Percentiles rank a stretch among this genome's conserved stretches.
Conservation (phyloP, 1,140 invertebrate species). For the Plectrocnemia conspersa region DNA sequence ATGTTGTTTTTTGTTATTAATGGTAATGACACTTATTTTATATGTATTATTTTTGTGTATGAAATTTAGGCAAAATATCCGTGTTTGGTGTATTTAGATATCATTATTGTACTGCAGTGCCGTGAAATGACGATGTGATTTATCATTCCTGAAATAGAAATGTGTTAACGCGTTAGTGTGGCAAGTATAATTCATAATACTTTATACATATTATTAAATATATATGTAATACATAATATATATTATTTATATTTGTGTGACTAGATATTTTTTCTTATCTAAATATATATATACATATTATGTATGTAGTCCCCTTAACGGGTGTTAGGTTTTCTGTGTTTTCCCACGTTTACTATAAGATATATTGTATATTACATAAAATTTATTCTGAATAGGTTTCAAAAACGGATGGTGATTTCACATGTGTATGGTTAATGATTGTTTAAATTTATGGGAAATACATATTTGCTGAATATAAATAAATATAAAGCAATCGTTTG, state of each 20-base stretch:
- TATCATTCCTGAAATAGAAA: slow-evolving; percentile 26
- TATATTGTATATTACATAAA: slow-evolving; percentile 13
- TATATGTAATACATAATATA: too few relatives aligned
- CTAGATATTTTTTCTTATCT: slow-evolving; percentile 23
- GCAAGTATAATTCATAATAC: slow-evolving; percentile 20
- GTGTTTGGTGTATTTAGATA: slow-evolving; percentile 24
- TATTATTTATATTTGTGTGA: slow-evolving; percentile 30
- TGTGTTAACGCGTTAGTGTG: slow-evolving; percentile 21
- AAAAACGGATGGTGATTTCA: slow-evolving; percentile 22
- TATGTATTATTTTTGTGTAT: too few relatives aligned
- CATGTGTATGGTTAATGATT: slow-evolving; percentile 17
- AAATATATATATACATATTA: too few relatives aligned
- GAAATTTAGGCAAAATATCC: too few relatives aligned
- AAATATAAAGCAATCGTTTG: slow-evolving; percentile 3
- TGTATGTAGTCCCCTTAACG: slow-evolving; percentile 3
- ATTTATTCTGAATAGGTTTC: slow-evolving; percentile 15
- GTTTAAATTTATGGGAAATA: slow-evolving; percentile 5
- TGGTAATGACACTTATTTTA: too few relatives aligned
- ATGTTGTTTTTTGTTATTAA: too few relatives aligned
- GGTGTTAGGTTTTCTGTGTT: slow-evolving; percentile 14
- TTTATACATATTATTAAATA: slow-evolving; percentile 14
- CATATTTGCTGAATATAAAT: slow-evolving; percentile 20
- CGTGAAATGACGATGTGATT: slow-evolving; percentile 17
- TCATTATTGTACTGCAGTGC: slow-evolving; percentile 4
- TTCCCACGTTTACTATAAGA: slow-evolving; percentile 7